Evolutionary conservation across 2,113 vertebrate genomes (phyloP).

Genomic region (Abramis brama): DNA sequence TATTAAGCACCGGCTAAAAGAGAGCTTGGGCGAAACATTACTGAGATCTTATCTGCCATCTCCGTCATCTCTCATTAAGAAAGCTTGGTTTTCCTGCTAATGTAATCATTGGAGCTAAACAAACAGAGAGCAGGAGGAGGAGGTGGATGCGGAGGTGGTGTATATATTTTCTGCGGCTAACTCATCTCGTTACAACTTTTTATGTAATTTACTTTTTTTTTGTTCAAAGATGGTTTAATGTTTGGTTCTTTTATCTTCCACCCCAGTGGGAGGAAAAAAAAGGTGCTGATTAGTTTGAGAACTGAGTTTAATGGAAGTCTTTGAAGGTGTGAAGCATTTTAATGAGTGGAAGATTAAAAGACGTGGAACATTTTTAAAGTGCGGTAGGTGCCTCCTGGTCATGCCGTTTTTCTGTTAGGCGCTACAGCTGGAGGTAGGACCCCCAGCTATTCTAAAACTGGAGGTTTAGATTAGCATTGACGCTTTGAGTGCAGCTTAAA

Average conservation of each 20-base stretch:
- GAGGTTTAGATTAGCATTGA: conserved; percentile 2
- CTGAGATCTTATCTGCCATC: background rate
- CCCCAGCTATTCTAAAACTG: conserved; percentile 36
- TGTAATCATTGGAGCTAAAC: conserved; percentile 14
- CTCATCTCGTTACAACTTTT: background rate
- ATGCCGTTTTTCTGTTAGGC: background rate
- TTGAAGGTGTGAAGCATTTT: conserved; percentile 45
- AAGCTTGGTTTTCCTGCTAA: conserved; percentile 4
- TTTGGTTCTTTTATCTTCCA: conserved; percentile 26
- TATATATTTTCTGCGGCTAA: background rate
- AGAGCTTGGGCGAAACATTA: conserved; percentile 16
- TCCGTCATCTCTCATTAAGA: background rate
- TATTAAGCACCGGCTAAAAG: background rate
- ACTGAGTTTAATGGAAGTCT: conserved; percentile 34
- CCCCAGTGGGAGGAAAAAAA: background rate
- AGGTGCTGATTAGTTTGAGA: conserved; percentile 41
- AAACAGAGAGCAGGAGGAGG: background rate
- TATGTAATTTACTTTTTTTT: background rate
- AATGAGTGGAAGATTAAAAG: conserved; percentile 44
- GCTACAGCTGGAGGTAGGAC: conserved; percentile 24
- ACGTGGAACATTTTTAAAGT: conserved; percentile 20
- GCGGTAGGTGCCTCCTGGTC: conserved; percentile 6
- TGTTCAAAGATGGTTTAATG: conserved; percentile 4
- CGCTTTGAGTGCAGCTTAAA: conserved; percentile 31
- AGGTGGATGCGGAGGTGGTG: background rate